Evolutionary conservation across 1,140 invertebrate genomes (phyloP).

Genomic region (Mya arenaria): DNA sequence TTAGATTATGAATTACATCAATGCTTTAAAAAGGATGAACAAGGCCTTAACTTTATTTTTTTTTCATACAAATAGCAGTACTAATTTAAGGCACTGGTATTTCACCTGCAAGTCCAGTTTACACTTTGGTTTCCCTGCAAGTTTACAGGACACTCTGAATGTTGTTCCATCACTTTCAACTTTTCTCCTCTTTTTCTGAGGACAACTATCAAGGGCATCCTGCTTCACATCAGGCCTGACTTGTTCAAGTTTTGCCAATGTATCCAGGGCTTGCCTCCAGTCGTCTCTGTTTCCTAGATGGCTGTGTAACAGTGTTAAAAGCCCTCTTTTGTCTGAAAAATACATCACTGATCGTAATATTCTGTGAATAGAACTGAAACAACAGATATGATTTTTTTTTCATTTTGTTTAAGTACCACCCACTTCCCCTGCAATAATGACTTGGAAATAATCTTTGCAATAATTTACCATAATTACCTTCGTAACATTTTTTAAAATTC

Average conservation of each 20-base stretch:
- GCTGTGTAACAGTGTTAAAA: background rate
- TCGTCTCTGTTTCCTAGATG: background rate
- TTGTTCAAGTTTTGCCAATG: background rate
- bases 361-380: too few species aligned
- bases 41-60: background rate
- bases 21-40: background rate
- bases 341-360: too few species aligned
- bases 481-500: too few species aligned
- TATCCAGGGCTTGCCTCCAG: background rate
- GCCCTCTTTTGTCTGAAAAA: background rate
- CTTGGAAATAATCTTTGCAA: background rate
- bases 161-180: background rate
- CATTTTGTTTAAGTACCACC: background rate
- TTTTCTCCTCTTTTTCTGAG: background rate
- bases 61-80: background rate
- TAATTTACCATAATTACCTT: background rate
- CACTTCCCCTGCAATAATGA: background rate
- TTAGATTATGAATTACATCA: background rate
- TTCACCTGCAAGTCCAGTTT: background rate
- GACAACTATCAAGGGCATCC: background rate
- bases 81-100: background rate
- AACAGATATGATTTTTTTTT: background rate
- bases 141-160: background rate
- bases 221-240: background rate
- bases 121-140: background rate